Evolutionary conservation across 2,888 invertebrate genomes (phyloP).

Genomic region (Habroteleia sp.): DNA sequence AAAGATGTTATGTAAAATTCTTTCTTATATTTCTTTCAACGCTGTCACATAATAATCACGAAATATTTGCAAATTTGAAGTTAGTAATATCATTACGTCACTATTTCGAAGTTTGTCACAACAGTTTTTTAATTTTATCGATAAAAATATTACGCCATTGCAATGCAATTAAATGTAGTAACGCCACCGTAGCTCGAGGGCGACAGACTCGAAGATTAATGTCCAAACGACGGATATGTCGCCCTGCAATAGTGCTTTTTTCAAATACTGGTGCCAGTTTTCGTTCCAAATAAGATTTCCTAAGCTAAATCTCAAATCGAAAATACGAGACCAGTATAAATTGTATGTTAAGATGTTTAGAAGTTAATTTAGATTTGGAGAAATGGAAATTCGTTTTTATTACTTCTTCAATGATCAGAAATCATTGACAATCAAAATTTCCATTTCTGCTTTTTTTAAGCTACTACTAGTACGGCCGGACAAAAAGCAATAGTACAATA

Average conservation of each 20-base stretch:
- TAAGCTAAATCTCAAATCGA: too few species aligned
- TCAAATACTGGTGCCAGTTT: constrained; percentile 15
- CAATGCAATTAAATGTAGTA: constrained; percentile 76
- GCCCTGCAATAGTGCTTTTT: constrained; percentile 28
- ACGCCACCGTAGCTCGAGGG: constrained; percentile 32
- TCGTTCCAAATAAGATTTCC: too few species aligned
- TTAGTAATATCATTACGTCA: constrained; percentile 1
- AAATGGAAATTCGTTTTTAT: too few species aligned
- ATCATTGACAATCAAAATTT: too few species aligned
- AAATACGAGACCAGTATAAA: too few species aligned
- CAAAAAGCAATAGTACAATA: constrained; percentile 59
- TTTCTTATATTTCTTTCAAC: constrained; percentile 18
- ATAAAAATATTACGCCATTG: constrained; percentile 71
- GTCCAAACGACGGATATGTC: too few species aligned
- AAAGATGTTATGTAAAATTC: too few species aligned
- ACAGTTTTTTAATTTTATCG: too few species aligned
- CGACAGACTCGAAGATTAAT: too few species aligned
- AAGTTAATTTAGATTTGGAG: too few species aligned
- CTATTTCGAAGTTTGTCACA: too few species aligned
- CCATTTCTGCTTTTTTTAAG: constrained; percentile 26
- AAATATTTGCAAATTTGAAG: constrained; percentile 16
- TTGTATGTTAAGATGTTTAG: too few species aligned
- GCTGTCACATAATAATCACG: not conserved
- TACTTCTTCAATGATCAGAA: not conserved
- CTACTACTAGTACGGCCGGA: constrained; percentile 48